phyloP scores from a whole-genome alignment of 2,888 invertebrate species.

The Eristalis tenax region DNA sequence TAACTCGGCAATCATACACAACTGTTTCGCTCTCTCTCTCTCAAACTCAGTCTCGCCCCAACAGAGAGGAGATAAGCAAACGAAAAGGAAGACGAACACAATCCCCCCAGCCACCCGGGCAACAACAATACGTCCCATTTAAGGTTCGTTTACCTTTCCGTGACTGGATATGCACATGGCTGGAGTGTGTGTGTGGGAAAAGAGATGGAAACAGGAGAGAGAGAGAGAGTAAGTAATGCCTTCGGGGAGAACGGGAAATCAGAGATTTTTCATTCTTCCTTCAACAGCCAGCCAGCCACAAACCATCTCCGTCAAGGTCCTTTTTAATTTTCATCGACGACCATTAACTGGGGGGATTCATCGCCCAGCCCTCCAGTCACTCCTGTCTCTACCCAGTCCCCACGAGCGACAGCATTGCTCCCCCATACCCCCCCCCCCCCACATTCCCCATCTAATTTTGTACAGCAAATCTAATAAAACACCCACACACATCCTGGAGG shows the following conservation, averaged over 20 bases:
- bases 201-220: not conserved
- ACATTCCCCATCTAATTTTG: conserved; percentile 43
- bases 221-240: not conserved
- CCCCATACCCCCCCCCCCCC: not conserved
- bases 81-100: not conserved
- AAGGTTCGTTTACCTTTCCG: conserved; percentile 61
- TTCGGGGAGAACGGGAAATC: not conserved
- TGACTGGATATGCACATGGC: not conserved
- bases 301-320: conserved; percentile 19
- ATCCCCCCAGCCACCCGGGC: not conserved
- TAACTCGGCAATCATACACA: conserved; percentile 38
- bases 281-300: conserved; percentile 7
- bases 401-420: too few relatives aligned
- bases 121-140: conserved; percentile 36
- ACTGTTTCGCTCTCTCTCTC: not conserved
- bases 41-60: not conserved
- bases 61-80: conserved; percentile 29
- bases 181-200: not conserved
- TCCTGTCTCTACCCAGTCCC: too few relatives aligned
- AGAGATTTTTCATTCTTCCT: not conserved
- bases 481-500: not conserved
- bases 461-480: conserved; percentile 59
- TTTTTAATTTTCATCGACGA: conserved; percentile 30
- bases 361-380: too few relatives aligned
- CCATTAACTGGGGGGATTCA: not conserved